phyloP scores from a whole-genome alignment of 2,888 invertebrate genomes.

The Callyntrura sp. region DNA sequence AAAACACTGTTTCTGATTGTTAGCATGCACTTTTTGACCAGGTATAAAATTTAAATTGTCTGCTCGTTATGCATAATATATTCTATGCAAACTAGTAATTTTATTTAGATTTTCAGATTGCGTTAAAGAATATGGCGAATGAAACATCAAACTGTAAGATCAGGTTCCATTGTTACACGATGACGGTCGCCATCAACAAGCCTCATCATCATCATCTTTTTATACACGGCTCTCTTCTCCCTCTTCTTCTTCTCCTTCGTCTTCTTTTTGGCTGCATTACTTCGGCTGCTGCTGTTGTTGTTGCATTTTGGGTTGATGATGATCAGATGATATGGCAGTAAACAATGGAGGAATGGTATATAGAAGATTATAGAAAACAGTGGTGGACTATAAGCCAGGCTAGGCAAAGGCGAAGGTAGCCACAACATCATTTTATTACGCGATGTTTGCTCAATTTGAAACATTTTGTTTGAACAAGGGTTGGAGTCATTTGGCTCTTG shows the following conservation, averaged over 20 bases:
- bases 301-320: conserved; percentile 1
- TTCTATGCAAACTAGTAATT: conserved; percentile 64
- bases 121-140: conserved; percentile 53
- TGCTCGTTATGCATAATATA: conserved; percentile 61
- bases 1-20: conserved; percentile 47
- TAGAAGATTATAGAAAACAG: conserved; percentile 1
- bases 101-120: conserved; percentile 61
- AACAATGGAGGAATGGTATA: not conserved
- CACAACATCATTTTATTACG: conserved; percentile 35
- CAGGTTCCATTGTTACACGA: conserved; percentile 29
- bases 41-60: conserved; percentile 49
- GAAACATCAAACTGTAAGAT: conserved; percentile 31
- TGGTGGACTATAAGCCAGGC: not conserved
- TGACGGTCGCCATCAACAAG: conserved; percentile 51
- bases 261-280: conserved; percentile 32
- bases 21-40: conserved; percentile 57
- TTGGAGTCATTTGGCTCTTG: conserved; percentile 69
- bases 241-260: not conserved
- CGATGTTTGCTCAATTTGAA: conserved; percentile 61
- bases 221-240: conserved; percentile 8
- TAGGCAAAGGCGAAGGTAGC: conserved; percentile 29
- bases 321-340: conserved; percentile 10
- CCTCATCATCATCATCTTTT: conserved; percentile 45
- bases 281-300: conserved; percentile 27
- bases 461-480: conserved; percentile 67